A percentile compares a stretch with the other conserved stretches of the same genome.
phyloP scores from a whole-genome alignment of 2,113 vertebrate species.

The Phodopus roborovskii region DNA sequence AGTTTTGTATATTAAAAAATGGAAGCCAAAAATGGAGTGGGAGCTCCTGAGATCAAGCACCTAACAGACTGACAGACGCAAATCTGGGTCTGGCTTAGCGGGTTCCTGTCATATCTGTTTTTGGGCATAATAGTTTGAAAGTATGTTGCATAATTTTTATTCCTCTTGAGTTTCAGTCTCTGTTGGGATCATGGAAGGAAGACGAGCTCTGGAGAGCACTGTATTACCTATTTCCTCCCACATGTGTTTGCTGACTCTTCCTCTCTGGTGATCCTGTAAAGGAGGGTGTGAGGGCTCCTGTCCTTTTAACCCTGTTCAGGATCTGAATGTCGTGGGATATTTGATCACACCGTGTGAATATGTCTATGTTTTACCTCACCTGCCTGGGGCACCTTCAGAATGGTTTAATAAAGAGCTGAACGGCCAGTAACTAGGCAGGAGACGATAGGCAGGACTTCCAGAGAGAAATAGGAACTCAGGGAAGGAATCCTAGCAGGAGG shows the following conservation, averaged over 20 bases:
- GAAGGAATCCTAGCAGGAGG: background rate
- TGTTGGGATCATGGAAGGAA: background rate
- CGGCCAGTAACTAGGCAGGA: background rate
- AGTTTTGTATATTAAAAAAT: slow-evolving; percentile 18
- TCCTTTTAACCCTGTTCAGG: background rate
- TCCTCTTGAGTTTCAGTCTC: background rate
- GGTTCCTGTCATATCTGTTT: background rate
- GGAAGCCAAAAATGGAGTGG: background rate
- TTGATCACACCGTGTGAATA: too few species aligned
- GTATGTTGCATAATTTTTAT: background rate
- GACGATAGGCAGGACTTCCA: background rate
- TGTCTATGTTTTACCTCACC: too few species aligned
- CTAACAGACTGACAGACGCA: background rate
- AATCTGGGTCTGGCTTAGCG: background rate
- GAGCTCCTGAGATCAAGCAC: background rate
- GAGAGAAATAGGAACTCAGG: background rate
- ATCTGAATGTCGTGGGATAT: background rate
- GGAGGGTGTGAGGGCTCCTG: background rate
- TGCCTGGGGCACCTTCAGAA: background rate
- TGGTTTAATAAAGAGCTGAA: background rate
- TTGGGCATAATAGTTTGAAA: slow-evolving; percentile 5
- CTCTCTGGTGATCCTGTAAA: background rate
- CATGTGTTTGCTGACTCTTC: background rate
- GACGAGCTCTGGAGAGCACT: background rate
- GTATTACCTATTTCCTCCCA: background rate